Percentiles rank a stretch among this genome's conserved stretches.
phyloP scores from a whole-genome alignment of 2,888 invertebrate genomes.

The Sphaerophoria rueppellii region DNA sequence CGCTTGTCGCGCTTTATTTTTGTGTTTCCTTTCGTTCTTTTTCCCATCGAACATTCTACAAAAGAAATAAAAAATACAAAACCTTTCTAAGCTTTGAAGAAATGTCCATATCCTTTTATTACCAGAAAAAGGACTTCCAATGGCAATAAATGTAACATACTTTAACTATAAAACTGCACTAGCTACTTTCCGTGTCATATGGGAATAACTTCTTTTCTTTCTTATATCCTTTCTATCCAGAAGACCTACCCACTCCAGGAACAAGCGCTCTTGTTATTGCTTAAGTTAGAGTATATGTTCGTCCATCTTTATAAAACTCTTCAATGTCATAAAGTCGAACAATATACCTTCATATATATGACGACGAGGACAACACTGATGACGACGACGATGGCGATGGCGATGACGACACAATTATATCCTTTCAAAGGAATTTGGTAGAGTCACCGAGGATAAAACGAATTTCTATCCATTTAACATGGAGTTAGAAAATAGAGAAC shows the following conservation, averaged over 20 bases:
- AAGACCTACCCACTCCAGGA: neutral
- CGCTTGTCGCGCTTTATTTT: conserved; percentile 19
- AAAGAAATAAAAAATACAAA: neutral
- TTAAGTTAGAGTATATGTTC: conserved; percentile 11
- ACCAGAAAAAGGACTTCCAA: conserved; percentile 51
- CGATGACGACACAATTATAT: conserved; percentile 17
- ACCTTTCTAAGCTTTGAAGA: neutral
- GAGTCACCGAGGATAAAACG: conserved; percentile 8
- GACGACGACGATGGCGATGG: conserved; percentile 12
- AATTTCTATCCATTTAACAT: conserved; percentile 43
- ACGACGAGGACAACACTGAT: conserved; percentile 25
- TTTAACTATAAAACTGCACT: conserved; percentile 60
- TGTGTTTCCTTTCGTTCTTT: conserved; percentile 27
- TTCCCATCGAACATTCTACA: neutral
- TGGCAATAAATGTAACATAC: conserved; percentile 62
- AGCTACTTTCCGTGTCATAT: conserved; percentile 52
- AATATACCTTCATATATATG: neutral
- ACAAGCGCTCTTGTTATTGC: neutral
- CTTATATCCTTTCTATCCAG: conserved; percentile 16
- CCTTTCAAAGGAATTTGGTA: neutral
- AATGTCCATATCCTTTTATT: conserved; percentile 60
- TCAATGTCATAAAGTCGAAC: conserved; percentile 65
- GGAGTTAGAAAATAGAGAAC: conserved; percentile 21
- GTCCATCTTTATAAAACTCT: conserved; percentile 53
- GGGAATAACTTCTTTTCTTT: conserved; percentile 52